Base-by-base conservation (phyloP, 2,888 invertebrate species). In the Drosophila anomelani region DNA sequence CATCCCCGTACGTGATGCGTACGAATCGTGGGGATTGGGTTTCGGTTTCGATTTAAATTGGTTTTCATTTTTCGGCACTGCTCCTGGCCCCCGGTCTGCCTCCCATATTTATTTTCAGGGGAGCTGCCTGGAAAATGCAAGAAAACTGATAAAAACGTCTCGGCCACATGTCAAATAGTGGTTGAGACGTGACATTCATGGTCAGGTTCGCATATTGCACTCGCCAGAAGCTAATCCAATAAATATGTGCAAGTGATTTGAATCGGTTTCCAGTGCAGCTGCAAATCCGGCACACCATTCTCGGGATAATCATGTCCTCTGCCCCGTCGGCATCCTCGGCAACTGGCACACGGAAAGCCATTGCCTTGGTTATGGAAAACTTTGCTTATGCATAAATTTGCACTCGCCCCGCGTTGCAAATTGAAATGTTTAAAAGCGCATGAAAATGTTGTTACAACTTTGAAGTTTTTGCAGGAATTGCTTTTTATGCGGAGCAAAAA, bases 341-440 rank as follows among this genome's bases (percentile, higher is more conserved):
- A 10, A 34, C 51, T 53, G 5, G 51, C 23, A 9, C 36, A 15
- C 29, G 34, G 36, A 58, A 15, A 56, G 43, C 53, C 36, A 36
- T 63, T 58, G 57, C 43, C 73, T 54, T 39, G 58, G 70, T 58
- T 63, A 70, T 60, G 60, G 68, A 77, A 85, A 84, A 88, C 81
- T 84, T 84, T 79, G 59, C 84, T 80, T 83, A 83, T 88, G 84
- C 86, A 88, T 88, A 84, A 83, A 84, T 84, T 84, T 85, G 70
- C 75, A 38, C 74, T 60, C 55, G 54, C 61, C 63, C 46, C 62
- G 71, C 58, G 69, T 57, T 58, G 63, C 56, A 83, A 84, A 88
- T 82, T 88, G 86, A 88, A 88, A 88, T 85, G 89, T 80, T 85
- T 85, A 85, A 85, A 89, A 85, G 85, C 79, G 89, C 89, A 89